These are phyloP conservation scores for Corynorhinus townsendii DNA, from an alignment of 2,113 vertebrate species.

Conservation along the genomic window DNA sequence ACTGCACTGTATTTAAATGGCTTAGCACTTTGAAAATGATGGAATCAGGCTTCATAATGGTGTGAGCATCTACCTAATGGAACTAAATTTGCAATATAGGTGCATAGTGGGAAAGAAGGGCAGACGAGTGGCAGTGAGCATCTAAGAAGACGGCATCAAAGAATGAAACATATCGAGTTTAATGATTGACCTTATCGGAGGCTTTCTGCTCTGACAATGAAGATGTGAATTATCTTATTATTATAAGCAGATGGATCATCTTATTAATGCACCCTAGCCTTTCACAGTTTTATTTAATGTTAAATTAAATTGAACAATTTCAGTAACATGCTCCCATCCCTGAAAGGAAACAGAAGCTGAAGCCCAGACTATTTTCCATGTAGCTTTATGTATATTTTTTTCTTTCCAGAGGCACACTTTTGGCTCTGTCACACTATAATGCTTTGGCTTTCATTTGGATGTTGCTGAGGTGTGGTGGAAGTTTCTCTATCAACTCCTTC, in stretches of 20 bases:
- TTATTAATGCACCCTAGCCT: slow-evolving; percentile 42
- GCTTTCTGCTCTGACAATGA: slow-evolving; percentile 46
- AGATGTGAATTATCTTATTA: slow-evolving; percentile 69
- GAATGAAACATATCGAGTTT: slow-evolving; percentile 58
- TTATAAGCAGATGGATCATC: slow-evolving; percentile 46
- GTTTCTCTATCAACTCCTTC: slow-evolving; percentile 67
- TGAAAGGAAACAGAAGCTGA: slow-evolving; percentile 41
- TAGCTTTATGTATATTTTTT: background rate
- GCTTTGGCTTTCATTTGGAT: slow-evolving; percentile 66
- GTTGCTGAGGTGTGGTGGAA: slow-evolving; percentile 48
- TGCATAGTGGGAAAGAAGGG: background rate
- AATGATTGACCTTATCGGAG: slow-evolving; percentile 56
- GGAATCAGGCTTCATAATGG: slow-evolving; percentile 50
- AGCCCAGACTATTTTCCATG: slow-evolving; percentile 19
- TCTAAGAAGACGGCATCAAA: slow-evolving; percentile 49
- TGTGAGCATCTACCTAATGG: slow-evolving; percentile 54
- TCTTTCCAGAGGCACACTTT: slow-evolving; percentile 11
- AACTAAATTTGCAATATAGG: slow-evolving; percentile 61
- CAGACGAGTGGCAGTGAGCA: slow-evolving; percentile 48
- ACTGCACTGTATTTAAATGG: slow-evolving; percentile 39
- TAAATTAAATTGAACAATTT: slow-evolving; percentile 62
- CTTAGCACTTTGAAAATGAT: slow-evolving; percentile 61
- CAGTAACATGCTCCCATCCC: background rate
- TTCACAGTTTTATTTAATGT: slow-evolving; percentile 68
- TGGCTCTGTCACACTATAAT: slow-evolving; percentile 26